Evolutionary conservation across 2,797 vertebrate species (phyloP).

Genomic region (Sebastes nivosus): DNA sequence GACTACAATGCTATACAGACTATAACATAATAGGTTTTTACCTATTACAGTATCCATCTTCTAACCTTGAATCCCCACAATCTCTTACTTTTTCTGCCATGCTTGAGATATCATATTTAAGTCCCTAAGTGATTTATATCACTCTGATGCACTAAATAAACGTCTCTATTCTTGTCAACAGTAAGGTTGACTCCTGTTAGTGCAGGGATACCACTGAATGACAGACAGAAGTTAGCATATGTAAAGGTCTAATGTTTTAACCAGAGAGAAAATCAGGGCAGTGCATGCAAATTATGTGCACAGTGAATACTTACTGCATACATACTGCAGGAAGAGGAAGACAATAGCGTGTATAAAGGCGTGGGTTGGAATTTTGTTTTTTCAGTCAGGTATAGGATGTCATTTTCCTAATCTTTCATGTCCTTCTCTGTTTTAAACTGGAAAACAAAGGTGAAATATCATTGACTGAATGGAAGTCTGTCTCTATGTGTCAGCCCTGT

Average conservation of each 20-base stretch:
- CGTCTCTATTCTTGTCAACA: neutral
- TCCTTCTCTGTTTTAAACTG: too few species aligned
- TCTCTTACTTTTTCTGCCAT: neutral
- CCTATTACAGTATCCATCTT: neutral
- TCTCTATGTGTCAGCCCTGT: too few species aligned
- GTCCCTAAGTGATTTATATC: neutral
- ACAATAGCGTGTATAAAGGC: neutral
- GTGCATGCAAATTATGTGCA: too few species aligned
- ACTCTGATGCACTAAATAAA: neutral
- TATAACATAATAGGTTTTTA: too few species aligned
- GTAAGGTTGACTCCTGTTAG: neutral
- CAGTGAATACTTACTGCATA: neutral
- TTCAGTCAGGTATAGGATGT: too few species aligned
- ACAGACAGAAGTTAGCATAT: too few species aligned
- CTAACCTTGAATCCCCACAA: neutral
- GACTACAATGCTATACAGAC: neutral
- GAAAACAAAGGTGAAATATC: too few species aligned
- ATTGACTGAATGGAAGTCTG: too few species aligned
- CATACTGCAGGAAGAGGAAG: neutral
- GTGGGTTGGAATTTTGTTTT: neutral
- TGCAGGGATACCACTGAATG: neutral
- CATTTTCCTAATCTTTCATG: neutral
- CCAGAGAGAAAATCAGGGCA: too few species aligned
- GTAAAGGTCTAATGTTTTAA: too few species aligned
- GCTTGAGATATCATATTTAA: neutral